A percentile compares a stretch with the other conserved stretches of the same genome.
Conservation (phyloP, 2,797 vertebrate genomes). For the Falco berigora region DNA sequence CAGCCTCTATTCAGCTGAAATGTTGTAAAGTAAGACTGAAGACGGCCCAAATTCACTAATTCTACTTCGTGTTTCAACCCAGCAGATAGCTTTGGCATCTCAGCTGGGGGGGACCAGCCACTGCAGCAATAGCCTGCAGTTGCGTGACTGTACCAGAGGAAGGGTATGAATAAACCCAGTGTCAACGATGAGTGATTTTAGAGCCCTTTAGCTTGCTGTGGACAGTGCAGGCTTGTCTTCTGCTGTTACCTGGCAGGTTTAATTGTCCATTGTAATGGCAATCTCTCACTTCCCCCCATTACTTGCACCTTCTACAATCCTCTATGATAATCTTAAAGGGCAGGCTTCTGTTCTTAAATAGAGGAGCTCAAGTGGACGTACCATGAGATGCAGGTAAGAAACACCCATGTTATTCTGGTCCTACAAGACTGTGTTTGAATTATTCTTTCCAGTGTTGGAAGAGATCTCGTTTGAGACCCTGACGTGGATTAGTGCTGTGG, state of each 20-base stretch:
- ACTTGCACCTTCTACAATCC: background rate
- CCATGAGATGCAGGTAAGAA: background rate
- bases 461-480: background rate
- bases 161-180: background rate
- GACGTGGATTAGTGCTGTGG: background rate
- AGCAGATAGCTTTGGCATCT: background rate
- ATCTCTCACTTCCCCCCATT: background rate
- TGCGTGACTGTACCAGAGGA: background rate
- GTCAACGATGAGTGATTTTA: background rate
- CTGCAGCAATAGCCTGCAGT: background rate
- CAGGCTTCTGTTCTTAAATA: background rate
- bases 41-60: background rate
- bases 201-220: background rate
- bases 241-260: background rate
- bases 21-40: background rate
- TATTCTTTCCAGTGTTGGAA: background rate
- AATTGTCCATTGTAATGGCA: background rate
- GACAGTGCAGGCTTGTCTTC: background rate
- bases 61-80: background rate
- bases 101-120: background rate
- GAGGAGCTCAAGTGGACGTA: background rate
- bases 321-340: background rate
- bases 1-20: background rate
- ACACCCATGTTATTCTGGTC: background rate
- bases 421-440: background rate